These are phyloP conservation scores for Garrulus glandarius DNA, from an alignment of 2,797 vertebrate genomes.

Conservation along the genomic window DNA sequence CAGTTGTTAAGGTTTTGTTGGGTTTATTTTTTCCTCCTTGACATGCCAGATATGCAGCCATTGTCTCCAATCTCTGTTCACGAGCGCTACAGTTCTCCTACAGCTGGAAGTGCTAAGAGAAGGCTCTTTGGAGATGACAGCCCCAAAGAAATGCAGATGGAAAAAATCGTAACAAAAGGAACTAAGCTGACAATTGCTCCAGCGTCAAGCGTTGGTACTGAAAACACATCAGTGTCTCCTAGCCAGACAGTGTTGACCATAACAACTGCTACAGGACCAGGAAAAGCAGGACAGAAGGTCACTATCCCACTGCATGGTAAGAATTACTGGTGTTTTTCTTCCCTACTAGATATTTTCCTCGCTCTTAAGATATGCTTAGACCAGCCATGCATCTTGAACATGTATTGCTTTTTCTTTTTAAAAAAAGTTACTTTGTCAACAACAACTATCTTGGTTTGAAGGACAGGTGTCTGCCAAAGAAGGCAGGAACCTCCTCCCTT, in stretches of 20 bases:
- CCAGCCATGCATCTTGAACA: background rate
- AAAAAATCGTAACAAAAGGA: constrained; percentile 76
- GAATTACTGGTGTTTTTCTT: background rate
- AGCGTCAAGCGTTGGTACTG: constrained; percentile 46
- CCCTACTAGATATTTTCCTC: background rate
- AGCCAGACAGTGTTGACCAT: constrained; percentile 78
- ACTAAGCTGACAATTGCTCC: constrained; percentile 78
- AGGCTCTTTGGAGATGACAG: constrained; percentile 92
- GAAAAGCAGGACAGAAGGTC: constrained; percentile 72
- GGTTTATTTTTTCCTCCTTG: background rate
- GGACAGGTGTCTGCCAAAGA: background rate
- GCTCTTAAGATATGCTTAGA: background rate
- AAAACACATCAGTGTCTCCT: constrained; percentile 70
- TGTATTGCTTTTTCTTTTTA: background rate
- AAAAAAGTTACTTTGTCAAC: background rate
- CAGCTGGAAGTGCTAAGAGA: constrained; percentile 92
- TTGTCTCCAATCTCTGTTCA: constrained; percentile 91
- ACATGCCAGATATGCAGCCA: constrained; percentile 78
- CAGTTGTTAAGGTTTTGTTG: background rate
- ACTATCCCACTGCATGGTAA: constrained; percentile 86
- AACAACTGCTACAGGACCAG: constrained; percentile 59
- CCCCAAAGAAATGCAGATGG: constrained; percentile 76
- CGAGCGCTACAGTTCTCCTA: constrained; percentile 92
- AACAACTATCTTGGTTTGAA: background rate
- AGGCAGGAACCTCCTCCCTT: rapidly evolving